phyloP scores from a whole-genome alignment of 1,140 invertebrate genomes.

The Anastatus disparis region DNA sequence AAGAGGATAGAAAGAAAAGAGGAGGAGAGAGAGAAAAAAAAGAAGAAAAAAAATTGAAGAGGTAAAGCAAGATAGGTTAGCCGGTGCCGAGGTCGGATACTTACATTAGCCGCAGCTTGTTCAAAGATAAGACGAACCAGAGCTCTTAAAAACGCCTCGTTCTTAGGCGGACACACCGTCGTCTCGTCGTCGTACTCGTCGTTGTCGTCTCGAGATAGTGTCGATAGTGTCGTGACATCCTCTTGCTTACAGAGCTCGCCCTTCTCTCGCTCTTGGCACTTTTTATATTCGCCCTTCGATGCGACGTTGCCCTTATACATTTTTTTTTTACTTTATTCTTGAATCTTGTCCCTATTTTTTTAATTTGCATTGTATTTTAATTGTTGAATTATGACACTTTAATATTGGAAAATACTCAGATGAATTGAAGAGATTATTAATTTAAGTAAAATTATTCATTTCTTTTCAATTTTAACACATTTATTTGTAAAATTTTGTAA shows the following conservation, averaged over 20 bases:
- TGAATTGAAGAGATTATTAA: no score
- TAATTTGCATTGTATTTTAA: neutral
- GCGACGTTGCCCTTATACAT: neutral
- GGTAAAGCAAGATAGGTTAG: conserved; percentile 13
- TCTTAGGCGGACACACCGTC: conserved; percentile 28
- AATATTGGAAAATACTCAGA: no score
- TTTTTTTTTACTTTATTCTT: neutral
- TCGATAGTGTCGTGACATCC: conserved; percentile 55
- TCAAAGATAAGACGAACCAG: conserved; percentile 54
- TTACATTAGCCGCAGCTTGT: conserved; percentile 60
- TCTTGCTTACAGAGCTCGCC: conserved; percentile 43
- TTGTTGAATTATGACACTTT: neutral
- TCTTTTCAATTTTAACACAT: no score
- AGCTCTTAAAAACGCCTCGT: conserved; percentile 55
- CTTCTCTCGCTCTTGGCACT: neutral
- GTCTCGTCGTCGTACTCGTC: conserved; percentile 1
- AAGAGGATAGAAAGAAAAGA: conserved; percentile 31
- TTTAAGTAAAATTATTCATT: no score
- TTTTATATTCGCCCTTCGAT: neutral
- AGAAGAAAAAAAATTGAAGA: no score
- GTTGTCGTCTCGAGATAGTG: conserved; percentile 53
- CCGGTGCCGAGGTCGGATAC: conserved; percentile 46
- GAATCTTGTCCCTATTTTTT: neutral
- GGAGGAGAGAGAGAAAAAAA: conserved; percentile 30
- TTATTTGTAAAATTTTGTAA: no score